Evolutionary conservation across 1,140 invertebrate species (phyloP), one percentile per base, ranked within the genome.

Genomic region (Cotesia typhae): DNA sequence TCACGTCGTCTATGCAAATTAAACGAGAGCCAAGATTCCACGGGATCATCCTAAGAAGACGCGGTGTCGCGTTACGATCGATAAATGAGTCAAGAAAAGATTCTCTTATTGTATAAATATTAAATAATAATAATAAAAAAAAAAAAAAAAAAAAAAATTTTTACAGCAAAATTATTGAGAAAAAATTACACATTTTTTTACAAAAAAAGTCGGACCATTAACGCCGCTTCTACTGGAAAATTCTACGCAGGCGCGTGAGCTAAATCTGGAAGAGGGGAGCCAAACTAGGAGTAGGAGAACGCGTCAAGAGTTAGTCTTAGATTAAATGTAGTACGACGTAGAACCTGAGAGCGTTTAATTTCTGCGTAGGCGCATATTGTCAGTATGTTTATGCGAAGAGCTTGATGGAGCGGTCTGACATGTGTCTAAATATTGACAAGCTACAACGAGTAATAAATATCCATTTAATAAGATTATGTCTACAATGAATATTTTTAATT

Each of bases 391-490:
- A n/a, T 37, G 36, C 28, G 14, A 10, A 70, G 68, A 28, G 57
- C 57, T 59, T 78, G 78, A 84, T 83, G 82, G 79, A 80, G 75
- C 80, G 78, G 83, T 85, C 83, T 84, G 82, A 78, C 81, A 83
- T 83, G 84, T 83, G 84, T 85, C 84, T 82, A 84, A 85, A 85
- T 83, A 83, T 84, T 83, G 83, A 85, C 82, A 83, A 84, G 84
- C 77, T 80, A 79, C 77, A 80, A 74, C 84, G 82, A 83, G 79
- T 81, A 82, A 81, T 82, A 84, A 85, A 84, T 85, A 85, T 80
- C 82, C 84, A 82, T 85, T 85, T 85, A 85, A 85, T 85, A 84
- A 84, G 83, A 84, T 85, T 84, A 84, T 81, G 84, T 85, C 82
- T 82, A 78, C 76, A 75, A 75, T 73, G 69, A 47, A 9, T 47